These are phyloP conservation scores for Staurois parvus DNA, from an alignment of 2,797 vertebrate species.

Conservation along the genomic window DNA sequence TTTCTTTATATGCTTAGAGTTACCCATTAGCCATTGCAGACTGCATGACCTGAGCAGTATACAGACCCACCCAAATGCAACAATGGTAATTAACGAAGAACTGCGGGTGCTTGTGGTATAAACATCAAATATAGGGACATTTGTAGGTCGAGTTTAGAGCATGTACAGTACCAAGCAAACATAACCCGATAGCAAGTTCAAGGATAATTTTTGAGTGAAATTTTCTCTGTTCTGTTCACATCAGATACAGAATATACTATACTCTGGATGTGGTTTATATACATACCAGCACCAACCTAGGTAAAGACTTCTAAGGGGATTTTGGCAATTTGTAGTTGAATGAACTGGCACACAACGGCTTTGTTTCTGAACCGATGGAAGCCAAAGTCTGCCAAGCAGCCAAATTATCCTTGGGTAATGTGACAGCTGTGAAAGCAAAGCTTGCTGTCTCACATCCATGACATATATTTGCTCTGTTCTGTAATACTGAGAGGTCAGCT, in stretches of 20 bases:
- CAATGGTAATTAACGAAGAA: no score
- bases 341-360: slow-evolving; percentile 63
- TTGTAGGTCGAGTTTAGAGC: no score
- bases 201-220: no score
- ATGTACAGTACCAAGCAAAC: no score
- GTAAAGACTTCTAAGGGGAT: slow-evolving; percentile 5
- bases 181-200: no score
- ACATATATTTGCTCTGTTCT: slow-evolving; percentile 67
- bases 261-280: neutral
- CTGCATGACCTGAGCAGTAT: no score
- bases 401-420: slow-evolving; percentile 72
- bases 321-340: slow-evolving; percentile 64
- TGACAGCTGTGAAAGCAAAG: slow-evolving; percentile 73
- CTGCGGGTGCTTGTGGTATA: no score
- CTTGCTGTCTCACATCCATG: slow-evolving; percentile 66
- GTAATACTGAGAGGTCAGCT: slow-evolving; percentile 63
- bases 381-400: slow-evolving; percentile 70
- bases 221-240: neutral
- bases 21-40: no score
- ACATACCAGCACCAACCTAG: neutral
- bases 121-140: no score
- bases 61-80: no score
- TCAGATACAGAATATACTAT: neutral
- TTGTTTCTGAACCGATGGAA: slow-evolving; percentile 67
- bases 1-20: no score